Base-by-base conservation (phyloP, 2,888 invertebrate genomes). In the Empis stercorea region DNA sequence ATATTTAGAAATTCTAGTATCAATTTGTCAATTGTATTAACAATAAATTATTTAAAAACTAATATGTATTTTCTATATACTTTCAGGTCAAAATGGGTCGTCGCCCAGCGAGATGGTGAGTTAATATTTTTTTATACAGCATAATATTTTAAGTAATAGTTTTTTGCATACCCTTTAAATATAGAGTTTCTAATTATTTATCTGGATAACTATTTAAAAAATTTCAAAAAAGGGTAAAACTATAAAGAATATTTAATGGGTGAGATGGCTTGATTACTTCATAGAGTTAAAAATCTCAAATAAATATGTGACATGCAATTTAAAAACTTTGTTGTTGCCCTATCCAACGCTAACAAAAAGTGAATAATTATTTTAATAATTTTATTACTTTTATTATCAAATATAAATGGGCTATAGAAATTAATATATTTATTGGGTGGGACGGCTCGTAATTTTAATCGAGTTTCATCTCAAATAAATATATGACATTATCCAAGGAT, bases 51-150 rank as follows among this genome's bases (percentile, higher is more conserved):
- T 27, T 27, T 27, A 27, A 27, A 7, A 27, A 27, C 23, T 27
- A 27, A 27, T 36, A 36, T 23, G 36, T 23, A 38, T 15, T 14
- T 36, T 38, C 10, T 38, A 10, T 17, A 13, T 38, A 2, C 10
- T 38, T 38, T 20, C 9, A 38, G 38, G 38, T 27, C 40, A 23
- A 23, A n/a, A 97, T 97, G 96, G 96, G 96, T 75, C 88, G 96
- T 71, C 88, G 96, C 73, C 96, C 96, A 72, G 96, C 96, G 63
- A 87, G 96, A 79, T 97, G 94, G 93, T 94, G 78, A 79, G 84
- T 80, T 36, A 4, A 20, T 20, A 20, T 20, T 20, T 20, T 20
- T 20, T 20, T n/a, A n/a, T n/a, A n/a, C n/a, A n/a, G n/a, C n/a
- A n/a, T n/a, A n/a, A n/a, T n/a, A n/a, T n/a, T n/a, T n/a, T n/a